Evolutionary conservation across 1,140 invertebrate species (phyloP).

Genomic region (Halotydeus destructor): DNA sequence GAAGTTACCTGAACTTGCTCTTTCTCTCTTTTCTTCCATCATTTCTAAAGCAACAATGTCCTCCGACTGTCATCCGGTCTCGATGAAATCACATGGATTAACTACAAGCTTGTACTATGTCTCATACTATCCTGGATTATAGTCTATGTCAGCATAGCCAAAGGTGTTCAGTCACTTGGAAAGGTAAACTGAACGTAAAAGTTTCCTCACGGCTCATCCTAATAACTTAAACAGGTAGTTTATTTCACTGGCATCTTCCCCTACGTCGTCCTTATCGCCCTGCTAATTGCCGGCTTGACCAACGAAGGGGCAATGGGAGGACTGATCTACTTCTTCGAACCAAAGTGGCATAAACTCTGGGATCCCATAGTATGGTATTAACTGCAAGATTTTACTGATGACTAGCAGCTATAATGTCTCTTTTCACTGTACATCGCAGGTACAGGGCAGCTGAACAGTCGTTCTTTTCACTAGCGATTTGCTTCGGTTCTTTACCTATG

Average conservation of each 20-base stretch:
- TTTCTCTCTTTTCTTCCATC: not conserved
- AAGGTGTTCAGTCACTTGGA: too few species aligned
- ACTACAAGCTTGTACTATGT: slow-evolving; percentile 26
- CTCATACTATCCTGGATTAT: slow-evolving; percentile 26
- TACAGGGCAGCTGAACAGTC: slow-evolving; percentile 83
- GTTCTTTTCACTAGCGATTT: slow-evolving; percentile 85
- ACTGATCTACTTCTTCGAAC: slow-evolving; percentile 28
- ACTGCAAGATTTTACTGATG: too few species aligned
- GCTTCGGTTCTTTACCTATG: slow-evolving; percentile 81
- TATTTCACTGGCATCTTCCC: slow-evolving; percentile 38
- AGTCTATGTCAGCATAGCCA: slow-evolving; percentile 26
- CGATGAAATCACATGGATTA: slow-evolving; percentile 12
- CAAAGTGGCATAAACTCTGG: slow-evolving; percentile 22
- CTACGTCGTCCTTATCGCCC: slow-evolving; percentile 31
- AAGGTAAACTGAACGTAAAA: too few species aligned
- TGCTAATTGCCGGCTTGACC: slow-evolving; percentile 33
- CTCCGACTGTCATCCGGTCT: slow-evolving; percentile 10
- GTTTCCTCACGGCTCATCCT: too few species aligned
- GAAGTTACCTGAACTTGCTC: not conserved
- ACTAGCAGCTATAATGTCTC: too few species aligned
- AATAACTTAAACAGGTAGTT: too few species aligned
- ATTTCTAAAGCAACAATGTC: not conserved
- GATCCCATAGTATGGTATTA: slow-evolving; percentile 19
- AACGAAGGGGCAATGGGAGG: slow-evolving; percentile 29
- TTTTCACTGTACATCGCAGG: too few species aligned